Conservation (phyloP, 2,888 invertebrate species). For the Oscheius sp. region DNA sequence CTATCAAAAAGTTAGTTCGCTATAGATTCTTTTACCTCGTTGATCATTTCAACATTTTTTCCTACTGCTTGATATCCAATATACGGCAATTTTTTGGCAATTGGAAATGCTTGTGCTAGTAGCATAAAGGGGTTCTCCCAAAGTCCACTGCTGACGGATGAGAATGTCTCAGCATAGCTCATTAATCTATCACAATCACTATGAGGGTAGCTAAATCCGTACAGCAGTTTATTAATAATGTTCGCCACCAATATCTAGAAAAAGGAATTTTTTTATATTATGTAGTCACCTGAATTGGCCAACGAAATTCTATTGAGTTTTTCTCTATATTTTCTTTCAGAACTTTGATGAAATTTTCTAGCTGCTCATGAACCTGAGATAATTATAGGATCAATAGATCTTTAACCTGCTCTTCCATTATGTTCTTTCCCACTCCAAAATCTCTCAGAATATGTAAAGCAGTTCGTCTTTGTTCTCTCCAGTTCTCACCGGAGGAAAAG, state of each 20-base stretch:
- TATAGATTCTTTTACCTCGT: not conserved
- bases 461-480: constrained; percentile 47
- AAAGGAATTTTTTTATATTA: constrained; percentile 2
- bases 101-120: constrained; percentile 26
- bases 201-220: constrained; percentile 46
- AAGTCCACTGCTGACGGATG: not conserved
- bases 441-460: constrained; percentile 51
- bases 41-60: not conserved
- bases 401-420: constrained; percentile 50
- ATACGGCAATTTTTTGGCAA: constrained; percentile 35
- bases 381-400: not conserved
- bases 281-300: constrained; percentile 46
- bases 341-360: constrained; percentile 26
- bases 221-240: constrained; percentile 52
- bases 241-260: constrained; percentile 53
- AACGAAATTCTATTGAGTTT: constrained; percentile 34
- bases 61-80: constrained; percentile 33
- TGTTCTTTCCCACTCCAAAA: constrained; percentile 45
- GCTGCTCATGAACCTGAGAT: constrained; percentile 19
- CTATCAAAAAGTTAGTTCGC: constrained; percentile 21
- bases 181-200: constrained; percentile 39
- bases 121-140: constrained; percentile 1
- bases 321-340: constrained; percentile 5
- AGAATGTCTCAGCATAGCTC: constrained; percentile 24
- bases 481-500: constrained; percentile 41